Evolutionary conservation across 2,797 vertebrate species (phyloP).

Genomic region (Melopsittacus undulatus): DNA sequence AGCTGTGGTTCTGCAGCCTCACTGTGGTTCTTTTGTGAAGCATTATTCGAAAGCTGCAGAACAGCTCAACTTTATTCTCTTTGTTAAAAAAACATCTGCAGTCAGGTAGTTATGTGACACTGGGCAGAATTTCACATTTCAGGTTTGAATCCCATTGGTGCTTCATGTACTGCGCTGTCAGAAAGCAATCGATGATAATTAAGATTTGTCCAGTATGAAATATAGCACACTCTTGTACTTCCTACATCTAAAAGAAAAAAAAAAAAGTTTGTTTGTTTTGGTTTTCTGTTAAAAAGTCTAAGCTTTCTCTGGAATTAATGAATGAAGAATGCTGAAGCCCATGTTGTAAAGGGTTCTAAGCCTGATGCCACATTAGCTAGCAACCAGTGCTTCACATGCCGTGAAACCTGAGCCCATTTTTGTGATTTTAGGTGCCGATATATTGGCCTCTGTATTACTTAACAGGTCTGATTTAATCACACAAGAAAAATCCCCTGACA

Average conservation of each 20-base stretch:
- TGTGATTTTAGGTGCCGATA: neutral
- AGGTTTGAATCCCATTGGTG: neutral
- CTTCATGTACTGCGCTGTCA: neutral
- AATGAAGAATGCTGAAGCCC: neutral
- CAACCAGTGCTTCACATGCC: neutral
- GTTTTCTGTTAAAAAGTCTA: neutral
- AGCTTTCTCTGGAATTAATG: conserved; percentile 7
- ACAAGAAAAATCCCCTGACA: neutral
- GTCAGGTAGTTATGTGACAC: neutral
- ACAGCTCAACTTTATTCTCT: neutral
- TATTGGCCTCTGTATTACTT: neutral
- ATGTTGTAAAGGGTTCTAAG: neutral
- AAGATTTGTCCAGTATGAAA: conserved; percentile 20
- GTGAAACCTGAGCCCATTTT: neutral
- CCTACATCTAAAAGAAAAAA: neutral
- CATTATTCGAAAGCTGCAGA: conserved; percentile 17
- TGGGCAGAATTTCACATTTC: conserved; percentile 57
- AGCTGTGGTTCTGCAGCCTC: neutral
- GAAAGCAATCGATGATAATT: conserved; percentile 50
- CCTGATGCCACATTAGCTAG: neutral
- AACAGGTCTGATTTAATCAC: conserved; percentile 7
- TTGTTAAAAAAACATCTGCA: neutral
- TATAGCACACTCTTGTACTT: neutral
- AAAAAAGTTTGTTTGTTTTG: neutral
- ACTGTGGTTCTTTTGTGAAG: neutral